Evolutionary conservation across 2,888 invertebrate genomes (phyloP).

Genomic region (Clostera curtula): DNA sequence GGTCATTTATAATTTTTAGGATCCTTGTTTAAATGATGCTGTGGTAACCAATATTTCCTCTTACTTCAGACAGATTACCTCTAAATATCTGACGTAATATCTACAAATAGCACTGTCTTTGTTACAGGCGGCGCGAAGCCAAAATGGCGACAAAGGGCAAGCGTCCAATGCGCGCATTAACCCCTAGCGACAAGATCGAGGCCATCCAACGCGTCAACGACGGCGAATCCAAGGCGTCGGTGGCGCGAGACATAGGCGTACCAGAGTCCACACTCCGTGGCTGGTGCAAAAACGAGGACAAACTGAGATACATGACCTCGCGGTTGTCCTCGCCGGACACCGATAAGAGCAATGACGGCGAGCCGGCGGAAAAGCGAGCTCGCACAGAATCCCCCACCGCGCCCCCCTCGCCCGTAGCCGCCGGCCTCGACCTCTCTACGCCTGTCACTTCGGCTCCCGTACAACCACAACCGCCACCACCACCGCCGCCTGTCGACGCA

Average conservation of each 20-base stretch:
- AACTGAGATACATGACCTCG: conserved; percentile 79
- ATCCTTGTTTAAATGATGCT: no score
- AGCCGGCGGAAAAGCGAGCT: conserved; percentile 60
- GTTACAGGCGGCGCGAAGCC: conserved; percentile 52
- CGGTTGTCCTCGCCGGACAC: conserved; percentile 83
- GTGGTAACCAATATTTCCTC: no score
- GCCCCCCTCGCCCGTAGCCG: conserved; percentile 39
- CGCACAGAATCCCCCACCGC: conserved; percentile 56
- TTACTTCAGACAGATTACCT: no score
- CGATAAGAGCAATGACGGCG: conserved; percentile 72
- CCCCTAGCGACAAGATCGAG: conserved; percentile 85
- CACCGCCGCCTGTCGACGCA: conserved; percentile 35
- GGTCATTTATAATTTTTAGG: neutral
- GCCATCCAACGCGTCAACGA: conserved; percentile 88
- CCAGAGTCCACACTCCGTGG: conserved; percentile 90
- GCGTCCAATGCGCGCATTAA: conserved; percentile 85
- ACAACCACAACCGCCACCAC: conserved; percentile 32
- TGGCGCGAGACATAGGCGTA: conserved; percentile 88
- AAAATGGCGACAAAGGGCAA: conserved; percentile 83
- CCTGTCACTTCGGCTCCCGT: conserved; percentile 29
- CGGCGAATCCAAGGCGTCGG: conserved; percentile 90
- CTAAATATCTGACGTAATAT: conserved; percentile 1
- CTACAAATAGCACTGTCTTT: conserved; percentile 19
- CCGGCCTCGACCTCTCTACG: conserved; percentile 60
- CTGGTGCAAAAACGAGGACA: conserved; percentile 92